Evolutionary conservation across 2,113 vertebrate species (phyloP), one percentile per base, ranked within the genome.

Genomic region (Proterorhinus semilunaris): DNA sequence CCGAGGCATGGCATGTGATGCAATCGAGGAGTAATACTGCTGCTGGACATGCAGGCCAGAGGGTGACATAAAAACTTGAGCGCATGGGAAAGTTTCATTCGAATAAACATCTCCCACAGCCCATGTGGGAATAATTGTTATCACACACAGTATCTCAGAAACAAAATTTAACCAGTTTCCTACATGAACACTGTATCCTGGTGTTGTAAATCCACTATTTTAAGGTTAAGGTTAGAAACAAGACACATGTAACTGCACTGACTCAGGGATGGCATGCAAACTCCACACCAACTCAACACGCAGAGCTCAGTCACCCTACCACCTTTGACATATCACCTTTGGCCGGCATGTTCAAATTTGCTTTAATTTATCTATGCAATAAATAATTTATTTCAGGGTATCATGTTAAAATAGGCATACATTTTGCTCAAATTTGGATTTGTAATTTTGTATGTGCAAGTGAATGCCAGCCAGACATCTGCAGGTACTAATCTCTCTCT

Each of bases 21-120:
- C 87, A 91, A 89, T 77, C 65, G 61, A 73, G 55, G 81, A 57
- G 84, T 83, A 89, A 89, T 82, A 88, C 82, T 74, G 80, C 72
- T 71, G 7, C 46, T 68, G 72, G 62, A 76, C 8, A 46, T 48
- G 15, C 12, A 9, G 76, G 53, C 66, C 12, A 65, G 55, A 51
- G 65, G 76, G 69, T 80, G 66, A 51, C 49, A 72, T 72, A 62
- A 36, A 66, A 52, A 53, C 21, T 16, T 6, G 55, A 45, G 0
- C 80, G 71, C 87, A 83, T 86, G 87, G 83, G 81, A 87, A 89
- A 48, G 53, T 70, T 65, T 84, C 57, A 74, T 73, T 81, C 71
- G 70, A 66, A 64, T 81, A 83, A 88, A 89, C 81, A 84, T 81
- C 78, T 57, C 72, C 77, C 63, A 74, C 76, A 68, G 48, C 7